Evolutionary conservation across 1,140 invertebrate genomes (phyloP).

Genomic region (Latrodectus geometricus): DNA sequence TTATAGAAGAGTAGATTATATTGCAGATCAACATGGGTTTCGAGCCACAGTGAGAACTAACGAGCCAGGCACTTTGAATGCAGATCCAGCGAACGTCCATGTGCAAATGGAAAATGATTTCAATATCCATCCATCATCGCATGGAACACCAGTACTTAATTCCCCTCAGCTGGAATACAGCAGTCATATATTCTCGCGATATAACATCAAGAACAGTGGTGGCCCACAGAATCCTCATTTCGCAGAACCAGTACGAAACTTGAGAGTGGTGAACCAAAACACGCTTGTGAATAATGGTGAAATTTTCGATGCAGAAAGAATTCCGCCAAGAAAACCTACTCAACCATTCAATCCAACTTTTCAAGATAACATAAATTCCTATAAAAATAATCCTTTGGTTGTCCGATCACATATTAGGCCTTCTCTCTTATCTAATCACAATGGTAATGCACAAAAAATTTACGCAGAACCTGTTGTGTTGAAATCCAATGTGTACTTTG

Average conservation of each 20-base stretch:
- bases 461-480: background rate
- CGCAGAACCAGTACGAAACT: background rate
- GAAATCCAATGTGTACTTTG: conserved; percentile 8
- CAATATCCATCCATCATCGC: background rate
- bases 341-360: background rate
- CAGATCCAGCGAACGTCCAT: conserved; percentile 31
- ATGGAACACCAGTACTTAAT: background rate
- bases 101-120: background rate
- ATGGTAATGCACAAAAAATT: background rate
- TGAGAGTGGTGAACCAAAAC: background rate
- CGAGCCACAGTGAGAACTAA: conserved; percentile 60
- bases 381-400: background rate
- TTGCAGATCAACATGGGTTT: conserved; percentile 58
- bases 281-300: background rate
- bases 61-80: conserved; percentile 51
- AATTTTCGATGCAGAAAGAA: background rate
- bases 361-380: background rate
- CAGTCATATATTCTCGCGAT: conserved; percentile 16
- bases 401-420: background rate
- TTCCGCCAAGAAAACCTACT: background rate
- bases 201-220: background rate
- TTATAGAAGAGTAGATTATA: conserved; percentile 58
- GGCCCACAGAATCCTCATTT: background rate
- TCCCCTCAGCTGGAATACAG: conserved; percentile 30
- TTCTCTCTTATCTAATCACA: background rate